Base-by-base conservation (phyloP, 2,797 vertebrate species). In the Callimico goeldii region DNA sequence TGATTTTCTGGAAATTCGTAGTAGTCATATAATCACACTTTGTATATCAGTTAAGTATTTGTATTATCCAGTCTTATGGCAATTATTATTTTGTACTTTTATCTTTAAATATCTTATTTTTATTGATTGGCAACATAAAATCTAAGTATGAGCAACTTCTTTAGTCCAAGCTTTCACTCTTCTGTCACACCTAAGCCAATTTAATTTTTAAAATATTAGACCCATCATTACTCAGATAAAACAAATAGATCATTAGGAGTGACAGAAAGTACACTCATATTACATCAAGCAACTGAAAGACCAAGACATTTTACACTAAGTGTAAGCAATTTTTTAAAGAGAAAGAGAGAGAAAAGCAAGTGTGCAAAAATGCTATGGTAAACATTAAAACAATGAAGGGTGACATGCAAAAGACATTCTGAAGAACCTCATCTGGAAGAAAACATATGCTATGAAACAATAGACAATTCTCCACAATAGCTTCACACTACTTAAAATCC, bases 41-140 rank as follows among this genome's bases (percentile, higher is more conserved):
- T 26, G 1, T 55, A 43, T 79, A 77, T 52, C 48, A 87, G 17
- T 46, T 61, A 91, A 91, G 88, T 55, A 73, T 28, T 55, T 61
- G 20, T 41, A 41, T 57, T 75, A 33, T 33, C 33, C 7, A 48
- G 33, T 39, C 12, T 73, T 73, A 48, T 26, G 43, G 4, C 15
- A 48, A 36, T 64, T 87, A 84, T 58, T 89, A 90, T 88, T 95
- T 94, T 88, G 30, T 61, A 92, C 10, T 76, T 76, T 33, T 5
- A 58, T 81, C 48, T 94, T 85, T 58, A 81, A 89, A 50, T 70
- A 72, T 13, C 33, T 19, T 79, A 57, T 79, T 48, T 84, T 43
- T 84, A 81, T 81, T 91, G 30, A 43, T 52, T 84, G 67, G 14
- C 46, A 95, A 84, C 41, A 91, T 73, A 84, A 75, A 88, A 84